These are phyloP conservation scores for Pleuronectes platessa DNA, from an alignment of 2,113 vertebrate genomes.

Conservation along the genomic window DNA sequence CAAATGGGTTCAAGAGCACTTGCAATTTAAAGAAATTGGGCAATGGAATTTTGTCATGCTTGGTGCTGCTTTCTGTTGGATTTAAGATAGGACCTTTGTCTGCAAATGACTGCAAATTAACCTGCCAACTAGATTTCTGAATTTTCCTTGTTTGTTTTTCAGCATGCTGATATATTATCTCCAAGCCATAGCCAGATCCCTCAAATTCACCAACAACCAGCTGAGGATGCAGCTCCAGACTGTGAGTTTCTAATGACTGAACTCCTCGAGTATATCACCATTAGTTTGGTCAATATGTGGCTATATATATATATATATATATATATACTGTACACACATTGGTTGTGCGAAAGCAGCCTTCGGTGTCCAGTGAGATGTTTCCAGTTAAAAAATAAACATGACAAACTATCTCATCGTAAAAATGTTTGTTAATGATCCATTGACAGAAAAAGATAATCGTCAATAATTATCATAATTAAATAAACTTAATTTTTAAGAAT, in stretches of 20 bases:
- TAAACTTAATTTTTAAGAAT: neutral
- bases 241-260: conserved; percentile 79
- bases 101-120: neutral
- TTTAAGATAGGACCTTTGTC: too few species aligned
- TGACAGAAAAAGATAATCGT: neutral
- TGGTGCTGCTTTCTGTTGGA: too few species aligned
- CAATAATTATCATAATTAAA: neutral
- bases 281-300: neutral
- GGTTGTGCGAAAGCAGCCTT: too few species aligned
- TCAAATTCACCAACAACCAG: conserved; percentile 97
- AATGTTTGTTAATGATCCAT: too few species aligned
- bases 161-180: conserved; percentile 99
- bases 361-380: too few species aligned
- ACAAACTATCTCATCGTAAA: too few species aligned
- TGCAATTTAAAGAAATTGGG: too few species aligned
- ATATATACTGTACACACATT: too few species aligned
- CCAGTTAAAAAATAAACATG: too few species aligned
- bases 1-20: too few species aligned
- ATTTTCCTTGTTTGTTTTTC: conserved; percentile 70
- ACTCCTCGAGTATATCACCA: neutral
- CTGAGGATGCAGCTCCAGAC: conserved; percentile 94
- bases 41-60: too few species aligned
- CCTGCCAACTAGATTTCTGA: neutral
- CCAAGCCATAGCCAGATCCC: conserved; percentile 94
- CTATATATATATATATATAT: neutral